Conservation (phyloP, 2,797 vertebrate species). For the Crocodylus rhombifer region DNA sequence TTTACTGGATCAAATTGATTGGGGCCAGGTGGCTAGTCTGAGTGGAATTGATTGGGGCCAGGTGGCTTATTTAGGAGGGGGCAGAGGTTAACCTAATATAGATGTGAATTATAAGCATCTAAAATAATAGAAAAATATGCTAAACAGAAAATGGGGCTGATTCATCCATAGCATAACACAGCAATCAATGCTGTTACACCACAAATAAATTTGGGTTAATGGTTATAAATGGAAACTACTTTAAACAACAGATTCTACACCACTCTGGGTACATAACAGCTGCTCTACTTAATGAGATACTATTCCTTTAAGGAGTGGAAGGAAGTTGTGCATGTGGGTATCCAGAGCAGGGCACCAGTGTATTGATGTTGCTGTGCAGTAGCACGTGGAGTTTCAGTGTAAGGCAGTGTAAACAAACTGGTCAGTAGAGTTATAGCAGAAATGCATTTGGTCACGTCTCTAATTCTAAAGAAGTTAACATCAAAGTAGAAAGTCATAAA, state of each 20-base stretch:
- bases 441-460: rapidly evolving
- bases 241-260: background rate
- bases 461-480: background rate
- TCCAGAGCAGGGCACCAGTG: background rate
- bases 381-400: background rate
- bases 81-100: background rate
- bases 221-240: background rate
- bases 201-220: background rate
- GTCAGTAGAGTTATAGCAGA: rapidly evolving
- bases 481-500: background rate
- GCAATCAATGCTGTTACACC: background rate
- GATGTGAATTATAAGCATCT: background rate
- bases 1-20: background rate
- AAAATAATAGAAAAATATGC: background rate
- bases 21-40: background rate
- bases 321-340: background rate
- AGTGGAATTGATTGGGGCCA: background rate
- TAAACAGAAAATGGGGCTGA: background rate
- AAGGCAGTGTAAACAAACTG: background rate
- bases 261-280: background rate
- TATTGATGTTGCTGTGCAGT: rapidly evolving
- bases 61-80: background rate
- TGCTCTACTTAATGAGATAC: background rate
- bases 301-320: slow-evolving; percentile 12
- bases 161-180: background rate